Percentiles rank a stretch among this genome's conserved stretches.
Evolutionary conservation across 2,888 invertebrate species (phyloP).

Genomic region (Embidobia sp.): DNA sequence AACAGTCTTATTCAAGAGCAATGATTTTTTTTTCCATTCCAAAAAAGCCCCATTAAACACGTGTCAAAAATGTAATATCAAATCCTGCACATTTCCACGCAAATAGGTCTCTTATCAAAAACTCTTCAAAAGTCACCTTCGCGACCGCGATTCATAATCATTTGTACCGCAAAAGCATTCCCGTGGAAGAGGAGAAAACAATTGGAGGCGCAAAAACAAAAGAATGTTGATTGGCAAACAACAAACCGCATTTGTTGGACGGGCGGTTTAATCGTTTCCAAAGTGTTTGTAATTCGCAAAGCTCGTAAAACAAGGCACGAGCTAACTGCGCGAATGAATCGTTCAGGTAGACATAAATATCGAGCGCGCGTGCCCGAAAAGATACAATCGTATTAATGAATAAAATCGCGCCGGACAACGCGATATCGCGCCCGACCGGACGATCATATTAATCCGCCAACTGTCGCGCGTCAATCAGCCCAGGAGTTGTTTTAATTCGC

Average conservation of each 20-base stretch:
- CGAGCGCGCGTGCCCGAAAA: slow-evolving; percentile 21
- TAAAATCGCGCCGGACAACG: slow-evolving; percentile 31
- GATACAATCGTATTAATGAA: slow-evolving; percentile 51
- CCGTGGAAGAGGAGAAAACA: slow-evolving; percentile 4
- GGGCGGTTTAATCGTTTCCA: slow-evolving; percentile 35
- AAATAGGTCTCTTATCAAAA: too few species aligned
- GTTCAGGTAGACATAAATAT: slow-evolving; percentile 44
- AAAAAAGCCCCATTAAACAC: too few species aligned
- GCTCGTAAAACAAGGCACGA: slow-evolving; percentile 49
- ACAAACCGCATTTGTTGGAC: slow-evolving; percentile 40
- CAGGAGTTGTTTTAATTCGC: slow-evolving; percentile 32
- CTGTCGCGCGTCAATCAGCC: slow-evolving; percentile 42
- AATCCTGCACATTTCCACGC: too few species aligned
- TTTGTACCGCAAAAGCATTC: too few species aligned
- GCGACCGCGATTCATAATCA: too few species aligned
- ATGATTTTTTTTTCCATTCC: too few species aligned
- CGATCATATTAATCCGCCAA: slow-evolving; percentile 47
- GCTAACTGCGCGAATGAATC: slow-evolving; percentile 29
- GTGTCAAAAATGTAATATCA: too few species aligned
- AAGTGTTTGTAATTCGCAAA: slow-evolving; percentile 50
- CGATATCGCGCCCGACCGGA: slow-evolving; percentile 31
- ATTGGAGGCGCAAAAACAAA: slow-evolving; percentile 19
- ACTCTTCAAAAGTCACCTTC: too few species aligned
- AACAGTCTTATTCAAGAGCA: too few species aligned
- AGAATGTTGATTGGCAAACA: slow-evolving; percentile 28